These are phyloP conservation scores for Xenopus petersii DNA, from an alignment of 2,797 vertebrate genomes.

Conservation along the genomic window DNA sequence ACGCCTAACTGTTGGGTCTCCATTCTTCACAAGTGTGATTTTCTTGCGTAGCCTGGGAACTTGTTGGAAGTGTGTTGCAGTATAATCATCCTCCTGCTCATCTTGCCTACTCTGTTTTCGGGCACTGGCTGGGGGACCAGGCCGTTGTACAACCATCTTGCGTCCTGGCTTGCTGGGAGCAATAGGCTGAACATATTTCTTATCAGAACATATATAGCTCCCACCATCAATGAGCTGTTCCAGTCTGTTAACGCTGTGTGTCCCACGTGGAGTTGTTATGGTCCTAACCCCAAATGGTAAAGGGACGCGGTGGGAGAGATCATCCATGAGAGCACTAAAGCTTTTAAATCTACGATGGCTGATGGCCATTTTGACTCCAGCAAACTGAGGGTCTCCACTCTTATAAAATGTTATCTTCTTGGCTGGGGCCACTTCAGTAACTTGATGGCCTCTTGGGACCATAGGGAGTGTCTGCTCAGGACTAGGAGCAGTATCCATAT, in stretches of 20 bases:
- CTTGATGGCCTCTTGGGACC: constrained; percentile 52
- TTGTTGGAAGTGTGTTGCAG: constrained; percentile 54
- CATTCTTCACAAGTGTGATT: constrained; percentile 83
- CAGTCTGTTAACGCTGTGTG: constrained; percentile 69
- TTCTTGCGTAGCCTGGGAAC: constrained; percentile 69
- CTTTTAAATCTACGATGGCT: constrained; percentile 80
- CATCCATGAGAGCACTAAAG: constrained; percentile 76
- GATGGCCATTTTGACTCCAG: constrained; percentile 80
- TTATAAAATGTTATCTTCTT: constrained; percentile 95
- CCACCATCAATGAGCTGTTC: constrained; percentile 80
- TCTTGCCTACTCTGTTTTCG: constrained; percentile 53
- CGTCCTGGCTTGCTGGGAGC: constrained; percentile 60
- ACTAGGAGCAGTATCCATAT: constrained; percentile 57
- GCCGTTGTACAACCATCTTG: constrained; percentile 56
- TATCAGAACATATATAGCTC: constrained; percentile 79
- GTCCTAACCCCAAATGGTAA: constrained; percentile 70
- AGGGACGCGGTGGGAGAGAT: constrained; percentile 69
- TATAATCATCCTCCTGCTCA: constrained; percentile 58
- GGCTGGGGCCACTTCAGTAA: constrained; percentile 72
- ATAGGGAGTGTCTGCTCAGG: constrained; percentile 64
- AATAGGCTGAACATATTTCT: constrained; percentile 64
- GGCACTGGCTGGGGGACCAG: constrained; percentile 50
- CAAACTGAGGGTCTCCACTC: constrained; percentile 84
- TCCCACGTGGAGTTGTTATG: constrained; percentile 68
- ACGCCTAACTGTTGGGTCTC: constrained; percentile 71